Base-by-base conservation (phyloP, 2,113 vertebrate species). In the Nycticebus coucang region DNA sequence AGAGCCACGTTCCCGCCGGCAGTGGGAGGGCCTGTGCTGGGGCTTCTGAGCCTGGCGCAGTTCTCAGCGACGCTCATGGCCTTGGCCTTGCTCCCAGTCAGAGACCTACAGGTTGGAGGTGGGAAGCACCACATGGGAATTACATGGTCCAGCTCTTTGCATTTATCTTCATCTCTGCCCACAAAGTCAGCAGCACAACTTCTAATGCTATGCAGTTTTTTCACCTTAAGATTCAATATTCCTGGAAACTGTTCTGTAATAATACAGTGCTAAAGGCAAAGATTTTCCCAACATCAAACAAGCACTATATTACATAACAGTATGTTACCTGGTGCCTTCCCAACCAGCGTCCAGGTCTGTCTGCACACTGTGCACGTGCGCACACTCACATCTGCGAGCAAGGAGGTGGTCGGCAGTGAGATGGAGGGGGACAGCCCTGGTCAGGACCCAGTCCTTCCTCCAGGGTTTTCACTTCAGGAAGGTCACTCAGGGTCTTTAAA, bases 401-500 rank as follows among this genome's bases (percentile, higher is more conserved):
- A 26, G n/a, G n/a, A n/a, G 2, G 6, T 0, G 15, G n/a, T 3
- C 12, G 14, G 35, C 2, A 0, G 18, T 15, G 19, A 64, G 14
- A 24, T 14, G 33, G 14, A 55, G 45, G 41, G 41, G 28, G 18
- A 22, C 22, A 53, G 45, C 33, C 66, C 2, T 19, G 13, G 18
- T 35, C 5, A 82, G 26, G 69, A 19, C 24, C 14, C 37, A 0
- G 1, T 59, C 15, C 35, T 87, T 7, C 18, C n/a, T 15, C 19
- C 68, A 1, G 33, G 5, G 24, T 35, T 81, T 93, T 60, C 17
- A 17, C n/a, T 30, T 71, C 53, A 8, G 26, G 26, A 81, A 72
- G 33, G 13, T 55, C 68, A 55, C 8, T 53, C 37, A 74, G n/a
- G 45, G 50, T 35, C 69, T 89, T 84, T 83, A 45, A 59, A 45